A percentile compares a stretch with the other conserved stretches of the same genome.
phyloP scores from a whole-genome alignment of 1,140 invertebrate species.

The Nasonia vitripennis region DNA sequence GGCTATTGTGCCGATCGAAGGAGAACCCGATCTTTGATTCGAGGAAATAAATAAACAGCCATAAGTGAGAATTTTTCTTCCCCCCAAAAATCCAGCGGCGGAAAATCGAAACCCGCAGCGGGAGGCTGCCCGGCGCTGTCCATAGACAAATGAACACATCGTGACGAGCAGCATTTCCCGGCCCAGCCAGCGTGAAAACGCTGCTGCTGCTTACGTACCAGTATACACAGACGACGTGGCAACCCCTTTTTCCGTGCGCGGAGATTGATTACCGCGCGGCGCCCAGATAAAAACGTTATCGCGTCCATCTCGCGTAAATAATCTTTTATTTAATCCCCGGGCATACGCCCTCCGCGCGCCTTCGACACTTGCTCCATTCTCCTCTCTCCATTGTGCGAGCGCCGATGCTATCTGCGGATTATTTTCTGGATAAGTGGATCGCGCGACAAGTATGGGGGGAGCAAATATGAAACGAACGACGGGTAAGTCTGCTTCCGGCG shows the following conservation, averaged over 20 bases:
- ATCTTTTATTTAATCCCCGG: conserved; percentile 72
- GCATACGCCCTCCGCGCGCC: conserved; percentile 45
- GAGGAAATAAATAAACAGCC: neutral
- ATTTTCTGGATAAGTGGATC: conserved; percentile 73
- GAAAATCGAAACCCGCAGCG: neutral
- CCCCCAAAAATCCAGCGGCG: neutral
- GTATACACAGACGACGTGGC: conserved; percentile 4
- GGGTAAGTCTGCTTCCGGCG: neutral
- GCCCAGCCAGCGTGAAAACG: conserved; percentile 70
- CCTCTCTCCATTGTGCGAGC: conserved; percentile 18
- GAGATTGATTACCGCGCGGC: conserved; percentile 69
- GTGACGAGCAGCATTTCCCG: conserved; percentile 73
- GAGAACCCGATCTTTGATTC: neutral
- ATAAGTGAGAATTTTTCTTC: conserved; percentile 3
- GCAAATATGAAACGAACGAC: conserved; percentile 60
- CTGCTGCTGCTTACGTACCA: conserved; percentile 50
- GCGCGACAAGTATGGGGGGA: conserved; percentile 49
- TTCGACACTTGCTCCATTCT: conserved; percentile 54
- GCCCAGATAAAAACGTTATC: conserved; percentile 72
- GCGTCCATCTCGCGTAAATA: conserved; percentile 70
- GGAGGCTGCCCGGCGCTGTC: conserved; percentile 8
- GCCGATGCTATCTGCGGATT: conserved; percentile 71
- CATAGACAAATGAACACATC: conserved; percentile 71
- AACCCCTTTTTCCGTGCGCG: conserved; percentile 65
- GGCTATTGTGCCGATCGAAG: conserved; percentile 41